Base-by-base conservation (phyloP, 2,113 vertebrate species). In the Panthera uncia region DNA sequence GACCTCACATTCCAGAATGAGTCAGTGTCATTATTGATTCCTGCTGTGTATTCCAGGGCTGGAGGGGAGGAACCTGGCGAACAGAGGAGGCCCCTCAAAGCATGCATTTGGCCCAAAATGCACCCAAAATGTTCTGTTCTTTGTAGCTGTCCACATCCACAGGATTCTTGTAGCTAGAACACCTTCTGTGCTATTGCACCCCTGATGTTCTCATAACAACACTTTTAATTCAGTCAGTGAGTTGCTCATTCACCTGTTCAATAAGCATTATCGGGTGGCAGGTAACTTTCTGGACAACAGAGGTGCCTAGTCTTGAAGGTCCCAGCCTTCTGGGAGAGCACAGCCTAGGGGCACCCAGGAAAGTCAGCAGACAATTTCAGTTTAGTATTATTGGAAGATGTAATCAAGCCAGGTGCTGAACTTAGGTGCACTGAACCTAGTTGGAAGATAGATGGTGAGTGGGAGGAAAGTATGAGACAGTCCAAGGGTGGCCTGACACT, bases 1-100 rank as follows among this genome's bases (percentile, higher is more conserved):
- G 18, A 6, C 48, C n/a, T 89, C 80, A 38, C 50, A 55, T 84
- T 96, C 76, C 83, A 61, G 41, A 82, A 16, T 93, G 83, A 97
- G 69, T 94, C 95, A 90, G 13, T 61, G 36, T 61, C 68, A 74
- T 69, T 25, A 36, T 33, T 4, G 11, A 50, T 68, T 57, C 31
- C 88, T 88, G 68, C 55, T 96, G 65, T 92, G 57, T 38, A 12
- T 36, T 61, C 83, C 41, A 36, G 50, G 19, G 27, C 11, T 76
- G n/a, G 31, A 27, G 18, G 23, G 65, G 50, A 92, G 14, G n/a
- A 23, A 38, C 8, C 12, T 66, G 68, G 48, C 48, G 3, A 63
- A 61, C 25, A 66, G 2, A 66, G 80, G 81, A 38, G 48, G 45
- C 48, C 55, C 55, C 36, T 27, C 16, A 48, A 84, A 52, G 50